phyloP scores from a whole-genome alignment of 2,888 invertebrate species.

The Helleia helle region DNA sequence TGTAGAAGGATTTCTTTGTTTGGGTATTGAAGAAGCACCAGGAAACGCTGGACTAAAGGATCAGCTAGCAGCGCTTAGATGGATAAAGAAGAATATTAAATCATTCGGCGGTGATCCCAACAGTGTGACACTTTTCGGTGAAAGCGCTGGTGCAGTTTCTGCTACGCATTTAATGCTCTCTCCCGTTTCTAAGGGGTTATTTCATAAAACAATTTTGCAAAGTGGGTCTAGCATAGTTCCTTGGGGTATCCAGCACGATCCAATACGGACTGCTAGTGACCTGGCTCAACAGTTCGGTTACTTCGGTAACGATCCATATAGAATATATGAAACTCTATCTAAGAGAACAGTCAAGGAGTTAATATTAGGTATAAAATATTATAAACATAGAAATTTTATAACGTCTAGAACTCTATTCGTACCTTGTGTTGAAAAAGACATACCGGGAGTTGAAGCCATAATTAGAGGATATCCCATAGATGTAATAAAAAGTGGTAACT shows the following conservation, averaged over 20 bases:
- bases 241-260: slow-evolving; percentile 53
- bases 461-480: slow-evolving; percentile 45
- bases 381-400: slow-evolving; percentile 46
- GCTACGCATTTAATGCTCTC: slow-evolving; percentile 51
- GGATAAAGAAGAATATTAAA: slow-evolving; percentile 52
- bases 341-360: slow-evolving; percentile 42
- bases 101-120: slow-evolving; percentile 56
- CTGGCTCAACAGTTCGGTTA: slow-evolving; percentile 52
- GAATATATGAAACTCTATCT: slow-evolving; percentile 46
- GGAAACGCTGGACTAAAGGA: slow-evolving; percentile 78
- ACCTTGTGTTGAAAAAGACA: slow-evolving; percentile 51
- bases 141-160: slow-evolving; percentile 60
- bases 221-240: slow-evolving; percentile 55
- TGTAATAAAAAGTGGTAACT: slow-evolving; percentile 47
- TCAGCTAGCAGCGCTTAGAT: slow-evolving; percentile 54
- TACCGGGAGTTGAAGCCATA: slow-evolving; percentile 48
- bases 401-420: slow-evolving; percentile 48
- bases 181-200: slow-evolving; percentile 46
- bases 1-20: slow-evolving; percentile 76
- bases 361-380: slow-evolving; percentile 37
- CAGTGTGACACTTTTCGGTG: slow-evolving; percentile 57
- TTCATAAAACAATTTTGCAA: slow-evolving; percentile 55
- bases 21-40: slow-evolving; percentile 76
- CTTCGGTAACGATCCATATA: slow-evolving; percentile 42
- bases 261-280: slow-evolving; percentile 42